Evolutionary conservation across 2,113 vertebrate species (phyloP), one percentile per base, ranked within the genome.

Genomic region (Oxyura jamaicensis): DNA sequence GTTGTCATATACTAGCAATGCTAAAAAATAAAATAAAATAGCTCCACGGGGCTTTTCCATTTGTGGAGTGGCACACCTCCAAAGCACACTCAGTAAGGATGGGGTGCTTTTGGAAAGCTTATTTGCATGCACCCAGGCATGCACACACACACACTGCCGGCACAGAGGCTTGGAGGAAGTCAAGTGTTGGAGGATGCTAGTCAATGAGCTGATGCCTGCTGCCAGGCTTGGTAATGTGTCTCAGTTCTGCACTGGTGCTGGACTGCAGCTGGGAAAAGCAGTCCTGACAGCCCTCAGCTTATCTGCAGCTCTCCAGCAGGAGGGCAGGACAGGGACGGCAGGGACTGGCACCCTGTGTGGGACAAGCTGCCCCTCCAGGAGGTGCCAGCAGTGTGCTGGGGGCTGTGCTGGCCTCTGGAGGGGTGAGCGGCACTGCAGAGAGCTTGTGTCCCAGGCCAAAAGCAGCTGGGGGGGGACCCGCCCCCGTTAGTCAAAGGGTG

Each of bases 11-110:
- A 85, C 76, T 94, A 95, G 90, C 81, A 91, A 85, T 71, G 81
- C 63, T 93, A 74, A 76, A 93, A 97, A 91, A 91, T 87, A 95
- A 96, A 90, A 85, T 41, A 86, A 91, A 96, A 92, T 73, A 62
- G 74, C 92, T 92, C 77, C 58, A 50, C 28, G 18, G 92, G 93
- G 94, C 86, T 95, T 96, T 92, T 89, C 86, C 81, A 84, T 97
- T 97, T 95, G 78, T 91, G 83, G 91, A 96, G 88, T 92, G 94
- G 91, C 93, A 85, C 55, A 91, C 36, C 83, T 95, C 95, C 96
- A 96, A 92, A 92, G 83, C 77, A 92, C 77, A 92, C 88, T 91
- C 71, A 29, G 13, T 91, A 77, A 92, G 76, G 80, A 94, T 69
- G 89, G 77, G 96, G 95, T 96, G 77, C 92, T 93, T 90, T 78